These are phyloP conservation scores for Dreissena rostriformis DNA, from an alignment of 1,140 invertebrate species.

Conservation along the genomic window DNA sequence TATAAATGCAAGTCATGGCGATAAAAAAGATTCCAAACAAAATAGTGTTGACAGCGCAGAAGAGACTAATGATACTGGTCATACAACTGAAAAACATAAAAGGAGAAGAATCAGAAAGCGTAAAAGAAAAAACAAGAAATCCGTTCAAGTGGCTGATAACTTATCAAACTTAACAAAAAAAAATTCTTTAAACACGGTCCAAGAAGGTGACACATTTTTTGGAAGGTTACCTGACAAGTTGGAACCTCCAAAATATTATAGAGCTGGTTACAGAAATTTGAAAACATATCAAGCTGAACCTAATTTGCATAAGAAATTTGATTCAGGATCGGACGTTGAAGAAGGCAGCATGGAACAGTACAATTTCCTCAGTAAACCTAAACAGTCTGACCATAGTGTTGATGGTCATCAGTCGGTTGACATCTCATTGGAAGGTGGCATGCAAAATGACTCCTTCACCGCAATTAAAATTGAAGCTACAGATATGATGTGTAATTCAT, in stretches of 20 bases:
- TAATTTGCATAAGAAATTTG: conserved; percentile 34
- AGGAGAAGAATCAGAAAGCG: conserved; percentile 35
- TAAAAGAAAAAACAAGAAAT: conserved; percentile 18
- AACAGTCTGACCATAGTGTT: not conserved
- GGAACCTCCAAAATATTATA: conserved; percentile 42
- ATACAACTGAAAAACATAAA: not conserved
- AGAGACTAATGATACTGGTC: not conserved
- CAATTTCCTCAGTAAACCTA: conserved; percentile 33
- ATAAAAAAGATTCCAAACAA: not conserved
- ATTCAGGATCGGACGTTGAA: conserved; percentile 13
- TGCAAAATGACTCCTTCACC: not conserved
- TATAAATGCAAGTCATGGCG: too few relatives aligned
- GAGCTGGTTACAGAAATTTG: conserved; percentile 36
- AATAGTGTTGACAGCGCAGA: not conserved
- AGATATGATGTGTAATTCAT: not conserved
- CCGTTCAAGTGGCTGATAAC: not conserved
- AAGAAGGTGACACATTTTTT: conserved; percentile 9
- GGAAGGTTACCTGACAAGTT: conserved; percentile 39
- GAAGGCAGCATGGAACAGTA: conserved; percentile 35
- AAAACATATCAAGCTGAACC: conserved; percentile 7
- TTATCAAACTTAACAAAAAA: too few relatives aligned
- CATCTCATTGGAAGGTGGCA: not conserved
- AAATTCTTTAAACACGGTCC: not conserved
- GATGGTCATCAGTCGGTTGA: not conserved
- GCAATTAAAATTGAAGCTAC: not conserved